Evolutionary conservation across 2,888 invertebrate genomes (phyloP), one percentile per base, ranked within the genome.

Genomic region (Melanargia galathea): DNA sequence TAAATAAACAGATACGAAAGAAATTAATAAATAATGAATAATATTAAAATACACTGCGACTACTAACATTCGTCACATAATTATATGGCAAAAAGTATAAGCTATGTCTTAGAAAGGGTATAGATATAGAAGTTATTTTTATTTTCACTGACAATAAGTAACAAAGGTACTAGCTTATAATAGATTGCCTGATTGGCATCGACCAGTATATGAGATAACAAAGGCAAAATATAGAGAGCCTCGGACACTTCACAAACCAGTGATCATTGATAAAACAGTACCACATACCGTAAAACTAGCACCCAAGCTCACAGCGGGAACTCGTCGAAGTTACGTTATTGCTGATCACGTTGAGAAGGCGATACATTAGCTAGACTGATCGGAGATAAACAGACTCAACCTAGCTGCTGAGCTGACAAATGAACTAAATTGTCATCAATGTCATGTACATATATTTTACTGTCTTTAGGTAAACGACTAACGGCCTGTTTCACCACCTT

Each of bases 191-290:
- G 49, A 16, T 30, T 22, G 16, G 16, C 16, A 49, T 49, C 48
- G 26, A n/a, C 26, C 7, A 13, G 2, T 13, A 11, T 20, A 52
- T 51, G 8, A 13, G 52, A 52, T 35, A 52, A 35, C 20, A 20
- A 33, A 20, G 33, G 33, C 33, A 35, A 52, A 49, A 49, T 49
- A 49, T 26, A 49, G 26, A 16, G 26, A 13, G 18, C 22, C 26
- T 11, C 18, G 35, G 18, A 18, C 33, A 20, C 35, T 52, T 20
- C 52, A 35, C 20, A 52, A 13, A 52, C 13, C 20, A 35, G 35
- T 52, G 52, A 52, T 35, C 35, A 52, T 52, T 52, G 52, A 52
- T 52, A 35, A 35, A 35, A 10, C 18, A 51, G 16, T 33, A 20
- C 16, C 35, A 35, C 52, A 52, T 20, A 20, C 52, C 20, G 20